These are phyloP conservation scores for Oligia strigilis DNA, from an alignment of 2,888 invertebrate species.

Conservation along the genomic window DNA sequence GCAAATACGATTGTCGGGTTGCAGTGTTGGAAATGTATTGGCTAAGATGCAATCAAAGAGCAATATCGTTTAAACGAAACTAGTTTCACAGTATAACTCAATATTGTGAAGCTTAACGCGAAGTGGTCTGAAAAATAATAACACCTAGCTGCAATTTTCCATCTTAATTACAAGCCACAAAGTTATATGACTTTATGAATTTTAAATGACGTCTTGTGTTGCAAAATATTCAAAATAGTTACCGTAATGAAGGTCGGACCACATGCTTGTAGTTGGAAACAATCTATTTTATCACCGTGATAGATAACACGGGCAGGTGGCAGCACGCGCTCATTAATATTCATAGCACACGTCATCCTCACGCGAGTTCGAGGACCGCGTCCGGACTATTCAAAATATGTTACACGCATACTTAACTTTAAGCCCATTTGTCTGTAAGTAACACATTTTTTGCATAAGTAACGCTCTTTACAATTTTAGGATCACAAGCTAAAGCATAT, in stretches of 20 bases:
- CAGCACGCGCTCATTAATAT: slow-evolving; percentile 85
- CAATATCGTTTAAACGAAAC: neutral
- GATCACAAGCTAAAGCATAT: slow-evolving; percentile 99
- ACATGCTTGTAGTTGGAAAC: slow-evolving; percentile 70
- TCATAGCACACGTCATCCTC: slow-evolving; percentile 82
- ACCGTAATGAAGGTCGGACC: slow-evolving; percentile 71
- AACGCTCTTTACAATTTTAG: slow-evolving; percentile 86
- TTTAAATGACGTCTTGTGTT: slow-evolving; percentile 61
- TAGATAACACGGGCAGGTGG: slow-evolving; percentile 81
- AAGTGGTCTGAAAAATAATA: slow-evolving; percentile 11
- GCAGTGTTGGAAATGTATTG: slow-evolving; percentile 15
- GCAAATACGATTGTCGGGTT: slow-evolving; percentile 44
- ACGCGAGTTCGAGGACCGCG: slow-evolving; percentile 74
- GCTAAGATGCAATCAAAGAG: slow-evolving; percentile 14
- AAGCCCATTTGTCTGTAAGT: slow-evolving; percentile 24
- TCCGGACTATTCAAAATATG: slow-evolving; percentile 72
- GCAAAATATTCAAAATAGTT: slow-evolving; percentile 72
- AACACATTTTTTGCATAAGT: slow-evolving; percentile 46
- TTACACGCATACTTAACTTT: slow-evolving; percentile 46
- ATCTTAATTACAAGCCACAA: slow-evolving; percentile 49
- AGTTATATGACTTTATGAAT: slow-evolving; percentile 67
- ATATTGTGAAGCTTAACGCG: neutral
- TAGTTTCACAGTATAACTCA: slow-evolving; percentile 4
- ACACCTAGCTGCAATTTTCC: slow-evolving; percentile 32
- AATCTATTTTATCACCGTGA: slow-evolving; percentile 78